Evolutionary conservation across 2,888 invertebrate genomes (phyloP).

Genomic region (Xanthostigma xanthostigma): DNA sequence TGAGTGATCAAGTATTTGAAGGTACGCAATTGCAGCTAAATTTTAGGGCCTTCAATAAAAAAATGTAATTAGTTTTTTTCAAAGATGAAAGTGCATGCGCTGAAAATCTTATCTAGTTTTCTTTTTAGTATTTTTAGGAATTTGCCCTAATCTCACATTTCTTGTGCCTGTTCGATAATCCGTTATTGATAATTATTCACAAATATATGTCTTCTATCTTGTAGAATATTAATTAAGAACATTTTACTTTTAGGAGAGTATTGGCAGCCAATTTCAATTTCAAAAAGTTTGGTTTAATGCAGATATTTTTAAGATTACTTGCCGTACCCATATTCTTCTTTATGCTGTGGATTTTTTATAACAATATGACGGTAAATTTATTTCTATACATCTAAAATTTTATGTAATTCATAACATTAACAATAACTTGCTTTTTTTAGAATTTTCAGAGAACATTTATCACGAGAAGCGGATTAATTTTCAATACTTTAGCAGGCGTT

Average conservation of each 20-base stretch:
- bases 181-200: not conserved
- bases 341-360: constrained; percentile 65
- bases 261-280: constrained; percentile 66
- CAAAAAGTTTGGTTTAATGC: constrained; percentile 57
- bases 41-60: too few relatives aligned
- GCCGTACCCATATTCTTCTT: constrained; percentile 62
- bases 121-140: too few relatives aligned
- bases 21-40: too few relatives aligned
- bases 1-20: too few relatives aligned
- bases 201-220: too few relatives aligned
- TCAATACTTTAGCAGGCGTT: constrained; percentile 50
- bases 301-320: constrained; percentile 59
- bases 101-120: too few relatives aligned
- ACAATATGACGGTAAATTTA: constrained; percentile 37
- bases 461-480: constrained; percentile 52
- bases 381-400: constrained; percentile 3
- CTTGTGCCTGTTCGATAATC: not conserved
- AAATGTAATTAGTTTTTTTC: too few relatives aligned
- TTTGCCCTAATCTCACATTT: too few relatives aligned
- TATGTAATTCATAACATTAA: not conserved
- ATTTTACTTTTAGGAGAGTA: constrained; percentile 44
- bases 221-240: not conserved
- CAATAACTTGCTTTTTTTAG: constrained; percentile 22
- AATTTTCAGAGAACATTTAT: constrained; percentile 54
- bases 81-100: too few relatives aligned